These are phyloP conservation scores for Diachasma alloeum DNA, from an alignment of 1,140 invertebrate species.

Conservation along the genomic window DNA sequence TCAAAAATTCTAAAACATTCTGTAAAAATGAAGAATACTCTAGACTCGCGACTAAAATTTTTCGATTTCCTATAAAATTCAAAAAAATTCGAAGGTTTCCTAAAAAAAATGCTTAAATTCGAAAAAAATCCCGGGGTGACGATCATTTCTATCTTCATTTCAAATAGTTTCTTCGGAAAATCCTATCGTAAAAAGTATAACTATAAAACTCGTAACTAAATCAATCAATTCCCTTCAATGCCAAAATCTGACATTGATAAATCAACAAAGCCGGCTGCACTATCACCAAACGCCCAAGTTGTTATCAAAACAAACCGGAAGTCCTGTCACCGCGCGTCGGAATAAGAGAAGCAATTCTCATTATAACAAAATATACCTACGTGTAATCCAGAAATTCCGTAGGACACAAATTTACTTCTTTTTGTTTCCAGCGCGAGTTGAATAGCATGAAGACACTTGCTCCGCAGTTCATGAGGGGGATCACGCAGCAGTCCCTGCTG, in stretches of 20 bases:
- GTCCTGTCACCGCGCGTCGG: neutral
- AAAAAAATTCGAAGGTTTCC: no score
- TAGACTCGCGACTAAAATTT: no score
- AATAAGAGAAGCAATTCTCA: neutral
- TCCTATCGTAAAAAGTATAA: no score
- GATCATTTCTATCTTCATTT: no score
- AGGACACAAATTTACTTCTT: conserved; percentile 81
- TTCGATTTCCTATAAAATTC: no score
- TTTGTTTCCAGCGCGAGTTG: conserved; percentile 88
- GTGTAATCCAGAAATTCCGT: conserved; percentile 85
- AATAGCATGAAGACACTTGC: conserved; percentile 82
- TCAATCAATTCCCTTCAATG: no score
- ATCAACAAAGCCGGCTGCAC: neutral
- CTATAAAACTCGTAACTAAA: no score
- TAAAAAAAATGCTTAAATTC: no score
- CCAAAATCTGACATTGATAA: neutral
- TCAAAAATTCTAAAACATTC: no score
- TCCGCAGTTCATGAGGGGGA: conserved; percentile 83
- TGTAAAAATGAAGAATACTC: no score
- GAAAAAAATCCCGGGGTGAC: no score
- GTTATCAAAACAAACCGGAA: conserved; percentile 8
- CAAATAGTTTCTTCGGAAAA: no score
- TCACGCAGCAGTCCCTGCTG: conserved; percentile 81
- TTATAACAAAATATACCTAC: conserved; percentile 65
- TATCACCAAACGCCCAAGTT: neutral